A percentile compares a stretch with the other conserved stretches of the same genome.
Conservation (phyloP, 2,888 invertebrate species). For the Empis stercorea region DNA sequence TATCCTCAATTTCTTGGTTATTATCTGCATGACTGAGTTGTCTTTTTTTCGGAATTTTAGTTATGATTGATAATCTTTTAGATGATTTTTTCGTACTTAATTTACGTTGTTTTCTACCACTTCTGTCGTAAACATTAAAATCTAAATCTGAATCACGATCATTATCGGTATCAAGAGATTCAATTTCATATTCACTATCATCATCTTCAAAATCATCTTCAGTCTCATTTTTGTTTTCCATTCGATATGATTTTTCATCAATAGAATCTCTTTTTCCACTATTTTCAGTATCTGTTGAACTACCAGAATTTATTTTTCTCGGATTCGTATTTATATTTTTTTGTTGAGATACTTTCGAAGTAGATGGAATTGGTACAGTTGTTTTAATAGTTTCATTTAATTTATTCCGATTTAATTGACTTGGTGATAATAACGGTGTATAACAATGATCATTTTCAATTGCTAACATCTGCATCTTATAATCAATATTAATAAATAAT, state of each 20-base stretch:
- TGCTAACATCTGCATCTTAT: conserved; percentile 33
- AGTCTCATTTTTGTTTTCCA: conserved; percentile 13
- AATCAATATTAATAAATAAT: conserved; percentile 27
- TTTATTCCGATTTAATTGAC: conserved; percentile 33
- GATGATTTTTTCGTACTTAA: background rate
- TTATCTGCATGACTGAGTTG: background rate
- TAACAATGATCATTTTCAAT: conserved; percentile 73
- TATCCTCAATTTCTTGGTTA: background rate
- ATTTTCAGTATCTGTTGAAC: conserved; percentile 4
- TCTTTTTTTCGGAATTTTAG: background rate
- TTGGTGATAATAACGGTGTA: conserved; percentile 55
- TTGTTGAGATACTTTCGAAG: conserved; percentile 19
- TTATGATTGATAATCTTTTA: background rate
- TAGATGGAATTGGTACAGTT: conserved; percentile 18
- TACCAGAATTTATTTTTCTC: conserved; percentile 8
- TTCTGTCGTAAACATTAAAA: conserved; percentile 44
- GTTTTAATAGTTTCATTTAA: conserved; percentile 19
- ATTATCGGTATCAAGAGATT: conserved; percentile 34
- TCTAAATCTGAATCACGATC: conserved; percentile 49
- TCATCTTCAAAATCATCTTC: conserved; percentile 34
- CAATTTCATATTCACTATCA: conserved; percentile 39
- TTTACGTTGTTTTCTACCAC: conserved; percentile 25
- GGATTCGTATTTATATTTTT: background rate
- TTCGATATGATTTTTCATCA: conserved; percentile 7
- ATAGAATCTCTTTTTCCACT: background rate